Conservation (phyloP, 2,113 vertebrate genomes). For the Pluvianellus socialis region DNA sequence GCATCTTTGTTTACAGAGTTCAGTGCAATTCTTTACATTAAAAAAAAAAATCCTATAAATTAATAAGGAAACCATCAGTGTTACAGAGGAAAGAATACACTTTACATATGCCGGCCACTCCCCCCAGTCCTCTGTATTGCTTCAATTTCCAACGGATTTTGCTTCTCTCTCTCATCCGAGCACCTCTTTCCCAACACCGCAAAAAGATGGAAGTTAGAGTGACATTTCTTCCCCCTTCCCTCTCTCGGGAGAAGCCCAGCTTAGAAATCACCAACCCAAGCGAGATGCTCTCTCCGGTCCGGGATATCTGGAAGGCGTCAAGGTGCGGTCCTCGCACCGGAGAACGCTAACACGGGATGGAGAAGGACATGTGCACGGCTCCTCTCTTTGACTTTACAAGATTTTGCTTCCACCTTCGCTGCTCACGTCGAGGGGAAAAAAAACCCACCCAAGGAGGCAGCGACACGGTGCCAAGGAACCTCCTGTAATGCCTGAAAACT, state of each 20-base stretch:
- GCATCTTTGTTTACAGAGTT: constrained; percentile 90
- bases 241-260: not conserved
- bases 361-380: not conserved
- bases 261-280: not conserved
- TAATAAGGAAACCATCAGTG: constrained; percentile 76
- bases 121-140: constrained; percentile 39
- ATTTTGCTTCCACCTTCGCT: not conserved
- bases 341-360: not conserved
- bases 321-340: not conserved
- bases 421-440: not conserved
- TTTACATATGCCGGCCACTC: not conserved
- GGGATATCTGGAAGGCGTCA: not conserved
- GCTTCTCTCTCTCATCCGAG: not conserved
- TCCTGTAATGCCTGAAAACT: not conserved
- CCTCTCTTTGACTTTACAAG: not conserved
- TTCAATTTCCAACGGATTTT: constrained; percentile 15
- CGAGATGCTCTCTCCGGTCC: not conserved
- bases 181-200: not conserved
- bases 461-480: not conserved
- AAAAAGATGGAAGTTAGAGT: not conserved
- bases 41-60: constrained; percentile 81
- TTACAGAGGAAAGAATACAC: constrained; percentile 70
- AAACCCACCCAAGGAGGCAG: not conserved
- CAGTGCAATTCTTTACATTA: constrained; percentile 95
- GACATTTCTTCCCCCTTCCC: accelerated